Percentiles rank a stretch among this genome's conserved stretches.
Evolutionary conservation across 1,140 invertebrate genomes (phyloP).

Genomic region (Lepeophtheirus salmonis): DNA sequence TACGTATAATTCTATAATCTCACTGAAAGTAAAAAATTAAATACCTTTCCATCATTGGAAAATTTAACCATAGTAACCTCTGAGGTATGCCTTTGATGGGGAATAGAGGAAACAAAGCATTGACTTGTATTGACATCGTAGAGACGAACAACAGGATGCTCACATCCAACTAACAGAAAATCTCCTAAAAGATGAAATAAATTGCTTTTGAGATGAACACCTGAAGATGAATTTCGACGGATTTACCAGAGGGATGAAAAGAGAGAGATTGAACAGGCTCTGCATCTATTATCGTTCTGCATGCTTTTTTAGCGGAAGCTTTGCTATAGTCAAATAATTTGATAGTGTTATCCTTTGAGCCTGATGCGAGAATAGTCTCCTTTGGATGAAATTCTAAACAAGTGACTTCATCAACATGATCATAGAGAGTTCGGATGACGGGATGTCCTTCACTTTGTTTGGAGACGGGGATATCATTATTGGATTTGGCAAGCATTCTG

Average conservation of each 20-base stretch:
- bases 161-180: slow-evolving; percentile 62
- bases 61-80: slow-evolving; percentile 54
- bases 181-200: not conserved
- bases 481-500: slow-evolving; percentile 80
- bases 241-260: slow-evolving; percentile 90
- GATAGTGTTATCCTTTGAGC: slow-evolving; percentile 76
- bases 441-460: slow-evolving; percentile 81
- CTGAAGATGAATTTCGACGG: not conserved
- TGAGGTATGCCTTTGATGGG: slow-evolving; percentile 71
- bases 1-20: not conserved
- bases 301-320: slow-evolving; percentile 91
- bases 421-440: slow-evolving; percentile 93
- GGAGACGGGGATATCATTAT: slow-evolving; percentile 29
- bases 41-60: slow-evolving; percentile 5
- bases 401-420: slow-evolving; percentile 75
- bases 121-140: slow-evolving; percentile 91
- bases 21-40: not conserved
- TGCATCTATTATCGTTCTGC: slow-evolving; percentile 82
- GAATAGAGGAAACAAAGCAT: slow-evolving; percentile 79
- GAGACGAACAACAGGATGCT: slow-evolving; percentile 69
- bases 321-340: slow-evolving; percentile 96
- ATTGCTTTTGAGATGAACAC: not conserved
- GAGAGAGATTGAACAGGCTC: slow-evolving; percentile 67
- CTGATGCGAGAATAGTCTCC: slow-evolving; percentile 77
- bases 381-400: slow-evolving; percentile 88